Evolutionary conservation across 2,113 vertebrate genomes (phyloP), one percentile per base, ranked within the genome.

Genomic region (Hippocampus mohnikei): DNA sequence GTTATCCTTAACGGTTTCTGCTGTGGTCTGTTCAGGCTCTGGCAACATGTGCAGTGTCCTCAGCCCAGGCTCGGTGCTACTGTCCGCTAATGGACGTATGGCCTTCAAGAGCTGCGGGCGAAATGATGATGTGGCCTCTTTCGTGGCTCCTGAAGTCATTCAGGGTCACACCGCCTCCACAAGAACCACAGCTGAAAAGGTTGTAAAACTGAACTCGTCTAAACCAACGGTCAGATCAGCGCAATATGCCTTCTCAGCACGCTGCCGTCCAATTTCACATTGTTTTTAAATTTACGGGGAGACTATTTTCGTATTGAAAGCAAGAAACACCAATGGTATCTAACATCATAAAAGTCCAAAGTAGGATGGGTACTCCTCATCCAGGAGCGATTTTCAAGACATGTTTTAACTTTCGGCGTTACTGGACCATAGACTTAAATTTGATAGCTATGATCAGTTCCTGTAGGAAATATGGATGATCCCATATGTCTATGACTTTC

Each of bases 21-120:
- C 37, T 64, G 8, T 2, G 11, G 66, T 73, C 23, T 1, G 12
- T 72, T 73, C 83, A 95, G 94, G 90, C 81, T 80, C 87, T 66
- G 84, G 85, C 23, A 89, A 91, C 80, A 79, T 83, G 37, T 86
- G 90, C 87, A 93, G 77, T 21, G 82, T 96, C 78, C 87, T 96
- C 73, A 96, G 93, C 70, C 95, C 95, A 0, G 92, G 94, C 86
- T 95, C 94, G 16, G 75, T 92, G 77, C 82, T 96, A 12, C 91
- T 97, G 37, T 95, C 93, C 41, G 79, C 81, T 27, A 87, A 83
- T 5, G 95, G 95, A 78, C 89, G 72, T 76, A 50, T 97, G 71
- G 94, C 92, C 79, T 95, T 96, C 72, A 94, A 93, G 86, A 93
- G 87, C 81, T 91, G 88, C 21, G 53, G 84, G 13, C 88, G 87